Percentiles rank a stretch among this genome's conserved stretches.
phyloP scores from a whole-genome alignment of 2,113 vertebrate species.

The Phylloscopus trochiloides region DNA sequence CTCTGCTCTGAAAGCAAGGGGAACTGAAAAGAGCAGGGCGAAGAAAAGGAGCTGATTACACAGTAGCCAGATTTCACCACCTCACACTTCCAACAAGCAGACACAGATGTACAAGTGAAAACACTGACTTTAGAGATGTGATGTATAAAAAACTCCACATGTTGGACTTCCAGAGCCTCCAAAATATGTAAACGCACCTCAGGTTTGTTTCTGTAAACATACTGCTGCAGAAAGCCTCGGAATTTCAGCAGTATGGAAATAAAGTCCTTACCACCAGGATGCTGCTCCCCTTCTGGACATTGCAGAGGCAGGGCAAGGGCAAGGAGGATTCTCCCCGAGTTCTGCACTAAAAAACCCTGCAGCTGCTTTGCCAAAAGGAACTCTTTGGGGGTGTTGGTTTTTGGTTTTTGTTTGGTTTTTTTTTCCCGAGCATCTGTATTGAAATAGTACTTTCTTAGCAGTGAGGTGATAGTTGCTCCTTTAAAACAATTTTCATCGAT shows the following conservation, averaged over 20 bases:
- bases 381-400: not conserved
- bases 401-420: not conserved
- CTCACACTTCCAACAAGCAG: not conserved
- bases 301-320: not conserved
- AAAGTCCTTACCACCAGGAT: not conserved
- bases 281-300: not conserved
- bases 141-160: not conserved
- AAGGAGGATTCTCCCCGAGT: not conserved
- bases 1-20: not conserved
- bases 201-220: not conserved
- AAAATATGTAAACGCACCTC: not conserved
- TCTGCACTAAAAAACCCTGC: constrained; percentile 31
- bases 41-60: not conserved
- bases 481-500: not conserved
- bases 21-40: not conserved
- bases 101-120: not conserved
- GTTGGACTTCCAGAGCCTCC: not conserved
- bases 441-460: constrained; percentile 44
- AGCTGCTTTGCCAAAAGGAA: constrained; percentile 8
- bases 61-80: not conserved
- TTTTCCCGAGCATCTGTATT: not conserved
- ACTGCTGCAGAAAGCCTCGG: not conserved
- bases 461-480: not conserved
- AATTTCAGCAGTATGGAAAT: not conserved
- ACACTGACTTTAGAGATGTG: rapidly evolving